Evolutionary conservation across 2,113 vertebrate species (phyloP).

Genomic region (Vimba vimba): DNA sequence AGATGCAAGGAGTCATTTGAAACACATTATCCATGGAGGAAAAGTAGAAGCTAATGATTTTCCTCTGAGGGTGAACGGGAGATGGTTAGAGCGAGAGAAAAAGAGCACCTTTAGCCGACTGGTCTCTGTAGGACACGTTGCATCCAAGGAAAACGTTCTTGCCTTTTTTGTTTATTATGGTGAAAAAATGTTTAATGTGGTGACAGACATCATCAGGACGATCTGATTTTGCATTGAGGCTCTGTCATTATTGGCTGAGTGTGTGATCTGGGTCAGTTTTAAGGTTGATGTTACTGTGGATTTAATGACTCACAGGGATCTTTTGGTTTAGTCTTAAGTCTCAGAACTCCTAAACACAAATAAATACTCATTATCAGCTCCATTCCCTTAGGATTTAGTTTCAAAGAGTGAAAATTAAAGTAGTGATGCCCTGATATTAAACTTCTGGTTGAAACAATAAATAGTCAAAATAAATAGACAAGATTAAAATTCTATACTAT

Average conservation of each 20-base stretch:
- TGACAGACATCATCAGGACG: conserved; percentile 1
- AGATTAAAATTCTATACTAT: not conserved
- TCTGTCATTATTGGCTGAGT: not conserved
- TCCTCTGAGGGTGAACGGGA: not conserved
- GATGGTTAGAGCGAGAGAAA: not conserved
- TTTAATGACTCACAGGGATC: conserved; percentile 22
- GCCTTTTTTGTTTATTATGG: not conserved
- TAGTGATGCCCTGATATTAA: not conserved
- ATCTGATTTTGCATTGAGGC: not conserved
- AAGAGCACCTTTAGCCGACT: conserved; percentile 32
- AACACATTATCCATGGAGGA: conserved; percentile 47
- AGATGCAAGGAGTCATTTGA: conserved; percentile 43
- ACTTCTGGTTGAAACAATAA: not conserved
- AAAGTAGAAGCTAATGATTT: conserved; percentile 31
- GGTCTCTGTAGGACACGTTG: conserved; percentile 33
- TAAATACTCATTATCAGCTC: conserved; percentile 10
- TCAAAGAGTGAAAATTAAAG: not conserved
- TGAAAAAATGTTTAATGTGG: conserved; percentile 13
- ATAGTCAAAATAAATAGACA: not conserved
- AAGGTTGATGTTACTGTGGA: conserved; percentile 6
- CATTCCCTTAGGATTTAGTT: not conserved
- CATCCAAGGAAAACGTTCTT: not conserved
- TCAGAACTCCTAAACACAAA: not conserved
- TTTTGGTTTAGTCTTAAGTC: not conserved
- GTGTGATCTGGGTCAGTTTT: conserved; percentile 17